Percentiles rank a stretch among this genome's conserved stretches.
Conservation (phyloP, 2,888 invertebrate species). For the Molanna angustata region DNA sequence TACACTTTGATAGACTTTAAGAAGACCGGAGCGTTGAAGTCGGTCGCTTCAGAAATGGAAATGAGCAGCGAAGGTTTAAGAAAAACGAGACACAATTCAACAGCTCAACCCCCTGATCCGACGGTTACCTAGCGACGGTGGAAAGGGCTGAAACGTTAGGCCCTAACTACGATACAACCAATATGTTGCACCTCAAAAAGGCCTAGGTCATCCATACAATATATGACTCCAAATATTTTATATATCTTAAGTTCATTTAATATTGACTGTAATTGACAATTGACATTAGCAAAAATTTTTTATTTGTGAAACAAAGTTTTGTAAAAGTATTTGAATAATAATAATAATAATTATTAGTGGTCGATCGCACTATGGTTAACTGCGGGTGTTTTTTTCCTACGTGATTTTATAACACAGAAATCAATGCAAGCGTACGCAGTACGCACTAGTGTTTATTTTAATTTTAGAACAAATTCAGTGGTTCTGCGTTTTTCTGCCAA, state of each 20-base stretch:
- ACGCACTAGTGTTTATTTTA: too few relatives aligned
- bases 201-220: constrained; percentile 13
- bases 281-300: too few relatives aligned
- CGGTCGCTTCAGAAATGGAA: constrained; percentile 68
- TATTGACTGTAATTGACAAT: too few relatives aligned
- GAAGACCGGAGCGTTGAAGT: constrained; percentile 85
- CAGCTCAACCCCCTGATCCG: constrained; percentile 55
- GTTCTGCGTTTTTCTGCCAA: too few relatives aligned
- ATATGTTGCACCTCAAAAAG: constrained; percentile 10
- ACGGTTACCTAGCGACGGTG: constrained; percentile 33
- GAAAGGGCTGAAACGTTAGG: constrained; percentile 28
- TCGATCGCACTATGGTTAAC: too few relatives aligned
- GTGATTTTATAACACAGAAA: too few relatives aligned
- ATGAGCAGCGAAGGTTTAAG: constrained; percentile 70
- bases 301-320: too few relatives aligned
- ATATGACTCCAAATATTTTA: constrained; percentile 20
- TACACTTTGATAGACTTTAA: constrained; percentile 94
- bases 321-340: too few relatives aligned
- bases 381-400: too few relatives aligned
- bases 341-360: too few relatives aligned
- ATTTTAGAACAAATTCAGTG: too few relatives aligned
- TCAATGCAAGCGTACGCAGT: too few relatives aligned
- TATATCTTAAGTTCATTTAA: constrained; percentile 8
- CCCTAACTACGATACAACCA: constrained; percentile 17
- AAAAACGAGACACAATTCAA: constrained; percentile 80